phyloP scores from a whole-genome alignment of 2,113 vertebrate species.

The Phainopepla nitens region DNA sequence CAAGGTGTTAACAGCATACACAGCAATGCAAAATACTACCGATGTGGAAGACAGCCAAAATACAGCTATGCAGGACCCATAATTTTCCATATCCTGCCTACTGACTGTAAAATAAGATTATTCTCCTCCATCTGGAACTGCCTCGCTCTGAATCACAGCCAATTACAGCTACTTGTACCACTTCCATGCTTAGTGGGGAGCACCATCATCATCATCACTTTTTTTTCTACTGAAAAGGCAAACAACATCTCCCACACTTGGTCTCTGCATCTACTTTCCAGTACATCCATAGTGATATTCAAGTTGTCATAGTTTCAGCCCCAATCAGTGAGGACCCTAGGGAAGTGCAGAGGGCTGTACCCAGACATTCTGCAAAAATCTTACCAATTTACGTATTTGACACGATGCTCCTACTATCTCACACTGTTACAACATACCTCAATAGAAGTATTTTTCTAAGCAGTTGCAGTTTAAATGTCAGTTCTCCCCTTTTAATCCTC shows the following conservation, averaged over 20 bases:
- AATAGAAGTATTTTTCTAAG: not conserved
- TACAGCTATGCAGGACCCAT: not conserved
- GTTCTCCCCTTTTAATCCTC: not conserved
- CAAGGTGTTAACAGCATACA: constrained; percentile 53
- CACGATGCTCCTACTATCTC: not conserved
- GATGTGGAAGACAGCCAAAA: constrained; percentile 2
- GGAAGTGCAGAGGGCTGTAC: not conserved
- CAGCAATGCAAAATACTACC: constrained; percentile 18
- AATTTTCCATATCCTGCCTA: constrained; percentile 14
- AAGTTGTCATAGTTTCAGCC: not conserved
- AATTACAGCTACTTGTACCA: not conserved
- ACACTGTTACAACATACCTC: not conserved
- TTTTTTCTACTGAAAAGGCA: not conserved
- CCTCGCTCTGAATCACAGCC: not conserved
- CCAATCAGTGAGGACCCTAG: not conserved
- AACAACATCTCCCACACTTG: not conserved
- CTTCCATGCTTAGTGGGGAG: not conserved
- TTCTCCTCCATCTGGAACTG: not conserved
- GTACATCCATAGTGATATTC: not conserved
- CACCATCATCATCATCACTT: not conserved
- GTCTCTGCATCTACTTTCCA: not conserved
- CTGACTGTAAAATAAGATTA: not conserved
- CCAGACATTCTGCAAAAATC: not conserved
- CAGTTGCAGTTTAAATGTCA: not conserved
- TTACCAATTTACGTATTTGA: not conserved